phyloP scores from a whole-genome alignment of 2,888 invertebrate genomes.

The Calameuta filiformis region DNA sequence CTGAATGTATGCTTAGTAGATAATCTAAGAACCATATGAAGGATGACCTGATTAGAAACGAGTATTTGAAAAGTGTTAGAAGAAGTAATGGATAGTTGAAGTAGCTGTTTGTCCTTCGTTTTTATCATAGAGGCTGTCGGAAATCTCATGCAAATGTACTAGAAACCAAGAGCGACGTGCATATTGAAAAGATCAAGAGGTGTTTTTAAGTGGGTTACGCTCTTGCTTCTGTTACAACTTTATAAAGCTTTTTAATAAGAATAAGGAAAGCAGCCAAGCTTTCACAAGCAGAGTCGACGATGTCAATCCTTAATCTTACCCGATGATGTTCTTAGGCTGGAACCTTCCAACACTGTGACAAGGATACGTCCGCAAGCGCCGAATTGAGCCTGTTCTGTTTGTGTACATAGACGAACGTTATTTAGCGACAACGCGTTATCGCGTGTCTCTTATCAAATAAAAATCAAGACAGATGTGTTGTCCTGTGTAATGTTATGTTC shows the following conservation, averaged over 20 bases:
- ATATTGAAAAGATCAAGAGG: not conserved
- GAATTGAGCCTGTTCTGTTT: constrained; percentile 69
- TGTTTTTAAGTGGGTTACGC: not conserved
- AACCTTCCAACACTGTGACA: constrained; percentile 64
- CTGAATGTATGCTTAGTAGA: not conserved
- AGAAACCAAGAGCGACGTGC: not conserved
- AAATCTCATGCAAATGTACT: not conserved
- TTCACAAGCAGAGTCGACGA: constrained; percentile 4
- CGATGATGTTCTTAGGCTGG: constrained; percentile 54
- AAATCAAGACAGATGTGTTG: not conserved
- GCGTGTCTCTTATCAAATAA: not conserved
- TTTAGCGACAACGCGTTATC: not conserved
- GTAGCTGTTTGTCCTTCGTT: not conserved
- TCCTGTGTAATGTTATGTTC: not conserved
- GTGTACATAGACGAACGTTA: constrained; percentile 4
- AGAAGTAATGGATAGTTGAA: not conserved
- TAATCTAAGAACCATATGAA: not conserved
- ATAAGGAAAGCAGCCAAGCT: constrained; percentile 16
- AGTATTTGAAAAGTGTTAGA: not conserved
- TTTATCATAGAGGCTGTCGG: not conserved
- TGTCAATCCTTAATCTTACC: constrained; percentile 50
- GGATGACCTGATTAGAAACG: not conserved
- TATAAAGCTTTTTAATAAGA: constrained; percentile 3
- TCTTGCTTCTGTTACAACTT: not conserved
- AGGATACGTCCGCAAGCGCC: constrained; percentile 72